phyloP scores from a whole-genome alignment of 2,888 invertebrate species.

The Anoncus sp. region DNA sequence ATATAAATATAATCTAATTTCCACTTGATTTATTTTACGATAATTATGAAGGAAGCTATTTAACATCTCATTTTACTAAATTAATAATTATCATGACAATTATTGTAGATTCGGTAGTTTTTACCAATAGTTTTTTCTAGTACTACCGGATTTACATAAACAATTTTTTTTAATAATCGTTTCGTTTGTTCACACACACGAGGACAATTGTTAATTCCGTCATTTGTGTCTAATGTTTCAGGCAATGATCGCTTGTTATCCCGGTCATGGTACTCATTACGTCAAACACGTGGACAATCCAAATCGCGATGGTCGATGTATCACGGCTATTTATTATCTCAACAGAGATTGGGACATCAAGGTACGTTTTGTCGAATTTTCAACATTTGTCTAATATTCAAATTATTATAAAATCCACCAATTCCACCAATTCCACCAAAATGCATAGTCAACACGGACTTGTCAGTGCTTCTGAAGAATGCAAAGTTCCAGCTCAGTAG shows the following conservation, averaged over 20 bases:
- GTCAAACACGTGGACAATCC: conserved; percentile 99
- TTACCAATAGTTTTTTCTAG: background rate
- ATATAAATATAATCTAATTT: too few relatives aligned
- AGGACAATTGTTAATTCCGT: background rate
- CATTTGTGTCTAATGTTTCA: conserved; percentile 83
- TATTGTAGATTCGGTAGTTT: too few relatives aligned
- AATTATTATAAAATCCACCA: too few relatives aligned
- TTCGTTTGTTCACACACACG: background rate
- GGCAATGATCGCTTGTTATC: conserved; percentile 99
- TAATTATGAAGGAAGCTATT: too few relatives aligned
- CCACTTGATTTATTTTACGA: too few relatives aligned
- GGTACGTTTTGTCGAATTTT: conserved; percentile 82
- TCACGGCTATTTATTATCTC: conserved; percentile 99
- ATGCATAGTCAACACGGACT: too few relatives aligned
- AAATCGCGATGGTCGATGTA: conserved; percentile 97
- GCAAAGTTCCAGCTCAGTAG: too few relatives aligned
- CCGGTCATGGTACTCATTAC: conserved; percentile 96
- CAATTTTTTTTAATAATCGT: background rate
- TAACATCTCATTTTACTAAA: too few relatives aligned
- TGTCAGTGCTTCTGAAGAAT: too few relatives aligned
- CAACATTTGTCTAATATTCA: background rate
- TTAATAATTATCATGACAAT: too few relatives aligned
- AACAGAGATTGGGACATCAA: conserved; percentile 96
- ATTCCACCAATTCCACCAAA: too few relatives aligned
- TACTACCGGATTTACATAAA: too few relatives aligned